These are phyloP conservation scores for Aplodontia rufa DNA, from an alignment of 2,113 vertebrate species.

Conservation along the genomic window DNA sequence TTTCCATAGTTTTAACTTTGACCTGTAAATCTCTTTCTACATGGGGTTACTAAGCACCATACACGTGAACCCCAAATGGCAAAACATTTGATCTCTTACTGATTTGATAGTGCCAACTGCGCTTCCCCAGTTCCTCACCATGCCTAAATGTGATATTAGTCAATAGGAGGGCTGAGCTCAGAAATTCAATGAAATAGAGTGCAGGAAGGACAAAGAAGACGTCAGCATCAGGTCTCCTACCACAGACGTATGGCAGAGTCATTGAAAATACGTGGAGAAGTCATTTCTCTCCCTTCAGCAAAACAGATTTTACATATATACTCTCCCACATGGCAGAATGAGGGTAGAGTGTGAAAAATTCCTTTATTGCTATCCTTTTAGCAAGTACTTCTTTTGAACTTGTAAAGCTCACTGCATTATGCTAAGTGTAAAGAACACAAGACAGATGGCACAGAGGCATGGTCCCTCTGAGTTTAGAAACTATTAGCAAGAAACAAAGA, in stretches of 20 bases:
- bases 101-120: not conserved
- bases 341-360: not conserved
- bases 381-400: not conserved
- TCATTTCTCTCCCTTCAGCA: not conserved
- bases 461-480: not conserved
- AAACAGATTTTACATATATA: not conserved
- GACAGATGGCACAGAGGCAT: not conserved
- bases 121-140: not conserved
- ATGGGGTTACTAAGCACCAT: not conserved
- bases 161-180: not conserved
- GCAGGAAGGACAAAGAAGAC: not conserved
- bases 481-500: not conserved
- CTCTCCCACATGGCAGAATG: not conserved
- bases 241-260: not conserved
- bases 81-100: not conserved
- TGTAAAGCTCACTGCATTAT: not conserved
- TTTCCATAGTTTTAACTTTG: not conserved
- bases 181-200: not conserved
- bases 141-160: not conserved
- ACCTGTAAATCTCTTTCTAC: not conserved
- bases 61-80: not conserved
- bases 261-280: not conserved
- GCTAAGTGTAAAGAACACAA: not conserved
- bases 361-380: not conserved
- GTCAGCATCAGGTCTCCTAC: not conserved